A percentile compares a stretch with the other conserved stretches of the same genome.
Conservation (phyloP, 2,888 invertebrate genomes). For the Drosophila lacicola region DNA sequence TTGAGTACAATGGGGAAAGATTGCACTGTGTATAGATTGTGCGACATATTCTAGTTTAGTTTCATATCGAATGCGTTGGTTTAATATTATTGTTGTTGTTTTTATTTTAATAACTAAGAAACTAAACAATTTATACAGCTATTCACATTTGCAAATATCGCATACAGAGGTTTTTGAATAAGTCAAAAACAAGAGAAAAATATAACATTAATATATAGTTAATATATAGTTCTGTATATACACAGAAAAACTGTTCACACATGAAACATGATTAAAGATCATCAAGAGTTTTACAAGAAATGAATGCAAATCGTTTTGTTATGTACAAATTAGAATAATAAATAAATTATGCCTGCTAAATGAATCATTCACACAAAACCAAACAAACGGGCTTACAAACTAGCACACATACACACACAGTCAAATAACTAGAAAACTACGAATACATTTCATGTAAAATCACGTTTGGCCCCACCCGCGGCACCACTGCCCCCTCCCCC, state of each 20-base stretch:
- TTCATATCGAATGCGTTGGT: not conserved
- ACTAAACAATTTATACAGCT: slow-evolving; percentile 63
- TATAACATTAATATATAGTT: slow-evolving; percentile 22
- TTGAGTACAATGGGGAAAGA: not conserved
- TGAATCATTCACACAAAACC: slow-evolving; percentile 59
- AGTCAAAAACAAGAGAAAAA: slow-evolving; percentile 66
- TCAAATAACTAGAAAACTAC: slow-evolving; percentile 56
- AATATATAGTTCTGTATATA: slow-evolving; percentile 7
- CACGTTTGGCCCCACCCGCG: slow-evolving; percentile 50
- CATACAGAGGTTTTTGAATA: slow-evolving; percentile 80
- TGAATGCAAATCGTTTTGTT: slow-evolving; percentile 54
- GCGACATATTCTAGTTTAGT: not conserved
- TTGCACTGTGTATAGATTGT: not conserved
- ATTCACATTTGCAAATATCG: slow-evolving; percentile 82
- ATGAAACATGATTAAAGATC: slow-evolving; percentile 52
- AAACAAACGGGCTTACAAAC: slow-evolving; percentile 38
- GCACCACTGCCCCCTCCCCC: slow-evolving; percentile 5
- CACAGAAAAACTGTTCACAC: slow-evolving; percentile 48
- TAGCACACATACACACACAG: slow-evolving; percentile 26
- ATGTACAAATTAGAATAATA: slow-evolving; percentile 72
- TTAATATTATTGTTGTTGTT: slow-evolving; percentile 12
- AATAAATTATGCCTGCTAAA: slow-evolving; percentile 68
- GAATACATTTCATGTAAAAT: slow-evolving; percentile 74
- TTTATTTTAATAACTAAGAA: slow-evolving; percentile 33
- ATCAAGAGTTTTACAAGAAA: slow-evolving; percentile 27